Evolutionary conservation across 2,888 invertebrate genomes (phyloP).

Genomic region (Himalopsyche tibetana): DNA sequence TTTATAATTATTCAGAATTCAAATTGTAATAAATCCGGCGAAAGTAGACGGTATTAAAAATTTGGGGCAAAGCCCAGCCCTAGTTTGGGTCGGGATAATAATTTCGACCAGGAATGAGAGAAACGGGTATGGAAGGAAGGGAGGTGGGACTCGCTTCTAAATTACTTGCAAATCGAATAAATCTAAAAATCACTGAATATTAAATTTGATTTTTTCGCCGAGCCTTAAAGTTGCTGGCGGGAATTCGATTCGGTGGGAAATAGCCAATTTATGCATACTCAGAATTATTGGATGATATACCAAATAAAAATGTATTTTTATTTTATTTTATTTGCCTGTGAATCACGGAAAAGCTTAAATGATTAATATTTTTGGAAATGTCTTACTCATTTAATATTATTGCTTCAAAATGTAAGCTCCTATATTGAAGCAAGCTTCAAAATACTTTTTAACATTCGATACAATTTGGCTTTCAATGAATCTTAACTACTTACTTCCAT

Average conservation of each 20-base stretch:
- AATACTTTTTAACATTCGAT: no score
- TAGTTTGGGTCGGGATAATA: slow-evolving; percentile 46
- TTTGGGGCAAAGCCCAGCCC: neutral
- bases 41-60: neutral
- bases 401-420: no score
- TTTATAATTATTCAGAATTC: no score
- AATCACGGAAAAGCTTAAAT: neutral
- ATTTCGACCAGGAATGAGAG: slow-evolving; percentile 48
- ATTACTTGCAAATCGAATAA: slow-evolving; percentile 65
- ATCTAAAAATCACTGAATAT: slow-evolving; percentile 65
- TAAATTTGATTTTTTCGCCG: slow-evolving; percentile 56
- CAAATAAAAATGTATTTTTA: slow-evolving; percentile 19
- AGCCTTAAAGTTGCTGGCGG: slow-evolving; percentile 57
- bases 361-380: no score
- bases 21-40: slow-evolving; percentile 16
- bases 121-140: neutral
- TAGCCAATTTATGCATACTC: slow-evolving; percentile 64
- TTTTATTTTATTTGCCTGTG: neutral
- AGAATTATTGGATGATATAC: slow-evolving; percentile 57
- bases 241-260: slow-evolving; percentile 57
- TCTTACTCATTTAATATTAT: no score
- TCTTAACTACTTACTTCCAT: no score
- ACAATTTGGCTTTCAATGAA: no score
- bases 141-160: slow-evolving; percentile 58
- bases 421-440: no score